phyloP scores from a whole-genome alignment of 2,113 vertebrate species.

The Microcebus jonahi region DNA sequence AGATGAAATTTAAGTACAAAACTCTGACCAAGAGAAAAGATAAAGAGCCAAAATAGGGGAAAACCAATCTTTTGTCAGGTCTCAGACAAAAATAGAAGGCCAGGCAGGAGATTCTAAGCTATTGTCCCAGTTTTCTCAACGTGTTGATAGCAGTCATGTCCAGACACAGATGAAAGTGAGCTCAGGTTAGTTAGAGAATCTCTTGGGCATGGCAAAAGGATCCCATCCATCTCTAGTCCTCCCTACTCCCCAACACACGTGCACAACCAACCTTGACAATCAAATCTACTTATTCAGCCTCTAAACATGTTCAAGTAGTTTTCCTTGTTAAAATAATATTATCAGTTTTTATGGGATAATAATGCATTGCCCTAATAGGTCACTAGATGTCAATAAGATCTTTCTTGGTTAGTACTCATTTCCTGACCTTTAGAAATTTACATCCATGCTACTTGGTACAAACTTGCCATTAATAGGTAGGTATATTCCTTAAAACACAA shows the following conservation, averaged over 20 bases:
- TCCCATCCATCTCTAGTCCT: not conserved
- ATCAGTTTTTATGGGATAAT: not conserved
- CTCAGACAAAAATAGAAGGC: not conserved
- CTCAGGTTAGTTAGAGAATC: not conserved
- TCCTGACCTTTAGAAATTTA: constrained; percentile 19
- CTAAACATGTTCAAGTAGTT: not conserved
- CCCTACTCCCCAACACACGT: not conserved
- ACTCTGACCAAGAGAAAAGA: not conserved
- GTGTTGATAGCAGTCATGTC: not conserved
- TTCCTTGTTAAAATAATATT: constrained; percentile 3
- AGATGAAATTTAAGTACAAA: not conserved
- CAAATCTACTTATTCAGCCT: not conserved
- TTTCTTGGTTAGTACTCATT: not conserved
- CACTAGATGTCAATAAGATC: not conserved
- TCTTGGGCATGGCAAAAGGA: not conserved
- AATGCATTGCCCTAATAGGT: not conserved
- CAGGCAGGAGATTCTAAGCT: not conserved
- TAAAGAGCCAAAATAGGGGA: not conserved
- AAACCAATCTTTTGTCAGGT: not conserved
- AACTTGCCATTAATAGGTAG: not conserved
- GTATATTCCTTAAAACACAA: not conserved
- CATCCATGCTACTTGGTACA: not conserved
- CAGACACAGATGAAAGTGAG: not conserved
- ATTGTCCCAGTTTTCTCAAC: not conserved
- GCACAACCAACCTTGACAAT: not conserved